A percentile compares a stretch with the other conserved stretches of the same genome.
phyloP scores from a whole-genome alignment of 2,797 vertebrate genomes.

The Lophotriccus pileatus region DNA sequence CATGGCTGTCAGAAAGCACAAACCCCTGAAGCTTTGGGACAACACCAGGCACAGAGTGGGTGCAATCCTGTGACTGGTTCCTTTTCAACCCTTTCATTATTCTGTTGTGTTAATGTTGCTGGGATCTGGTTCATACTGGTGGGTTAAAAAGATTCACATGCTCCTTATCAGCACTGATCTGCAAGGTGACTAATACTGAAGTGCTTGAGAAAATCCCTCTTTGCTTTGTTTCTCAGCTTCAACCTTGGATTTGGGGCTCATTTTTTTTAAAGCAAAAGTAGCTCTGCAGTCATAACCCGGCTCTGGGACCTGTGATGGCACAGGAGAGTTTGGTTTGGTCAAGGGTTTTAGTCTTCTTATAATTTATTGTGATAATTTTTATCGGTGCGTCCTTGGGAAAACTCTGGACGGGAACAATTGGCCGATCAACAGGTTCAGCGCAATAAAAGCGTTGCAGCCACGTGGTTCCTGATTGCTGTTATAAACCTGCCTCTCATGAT shows the following conservation, averaged over 20 bases:
- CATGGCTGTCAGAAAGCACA: fast-evolving
- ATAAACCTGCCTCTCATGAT: neutral
- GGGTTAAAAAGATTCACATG: neutral
- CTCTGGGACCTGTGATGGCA: neutral
- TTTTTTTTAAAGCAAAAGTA: neutral
- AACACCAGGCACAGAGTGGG: neutral
- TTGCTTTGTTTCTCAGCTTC: neutral
- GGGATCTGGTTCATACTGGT: neutral
- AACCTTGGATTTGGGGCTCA: neutral
- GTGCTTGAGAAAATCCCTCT: neutral
- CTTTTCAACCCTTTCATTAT: neutral
- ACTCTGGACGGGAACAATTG: neutral
- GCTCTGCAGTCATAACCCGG: neutral
- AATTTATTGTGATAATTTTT: neutral
- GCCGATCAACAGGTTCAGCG: neutral
- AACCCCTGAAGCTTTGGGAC: neutral
- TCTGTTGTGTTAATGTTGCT: neutral
- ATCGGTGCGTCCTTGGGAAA: neutral
- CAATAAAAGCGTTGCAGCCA: constrained; percentile 12
- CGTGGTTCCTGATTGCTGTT: neutral
- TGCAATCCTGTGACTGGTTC: neutral
- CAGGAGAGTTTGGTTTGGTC: neutral
- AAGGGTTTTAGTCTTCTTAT: fast-evolving
- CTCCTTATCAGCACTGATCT: neutral
- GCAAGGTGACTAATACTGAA: neutral